These are phyloP conservation scores for Sternarchorhynchus goeldii DNA, from an alignment of 2,797 vertebrate genomes.

Conservation along the genomic window DNA sequence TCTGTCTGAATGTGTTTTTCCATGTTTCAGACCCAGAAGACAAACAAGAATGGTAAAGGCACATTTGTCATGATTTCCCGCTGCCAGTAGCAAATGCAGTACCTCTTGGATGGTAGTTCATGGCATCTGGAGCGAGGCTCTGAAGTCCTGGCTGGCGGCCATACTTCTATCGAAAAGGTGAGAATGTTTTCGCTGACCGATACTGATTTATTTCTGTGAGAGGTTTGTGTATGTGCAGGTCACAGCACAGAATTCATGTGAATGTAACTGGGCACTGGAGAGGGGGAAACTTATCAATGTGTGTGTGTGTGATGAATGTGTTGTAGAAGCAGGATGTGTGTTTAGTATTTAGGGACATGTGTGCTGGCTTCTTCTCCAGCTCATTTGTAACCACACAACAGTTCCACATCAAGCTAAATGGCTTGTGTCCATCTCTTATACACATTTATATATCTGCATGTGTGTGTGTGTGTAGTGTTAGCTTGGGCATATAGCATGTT, in stretches of 20 bases:
- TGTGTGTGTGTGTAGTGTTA: slow-evolving; percentile 18
- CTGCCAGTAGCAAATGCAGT: slow-evolving; percentile 69
- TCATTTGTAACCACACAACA: slow-evolving; percentile 70
- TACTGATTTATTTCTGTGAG: too few relatives aligned
- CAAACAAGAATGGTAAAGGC: slow-evolving; percentile 57
- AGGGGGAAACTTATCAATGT: too few relatives aligned
- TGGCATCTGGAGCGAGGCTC: too few relatives aligned
- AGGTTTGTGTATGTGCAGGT: slow-evolving; percentile 32
- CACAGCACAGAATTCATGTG: too few relatives aligned
- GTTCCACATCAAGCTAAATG: slow-evolving; percentile 72
- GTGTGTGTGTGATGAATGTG: slow-evolving; percentile 62
- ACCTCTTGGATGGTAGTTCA: slow-evolving; percentile 42
- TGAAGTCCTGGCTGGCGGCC: too few relatives aligned
- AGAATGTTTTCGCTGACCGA: slow-evolving; percentile 17
- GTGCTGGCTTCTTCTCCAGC: slow-evolving; percentile 62
- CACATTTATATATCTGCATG: slow-evolving; percentile 52
- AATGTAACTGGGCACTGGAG: too few relatives aligned
- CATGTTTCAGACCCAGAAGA: slow-evolving; percentile 60
- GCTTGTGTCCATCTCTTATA: slow-evolving; percentile 67
- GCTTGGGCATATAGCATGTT: background rate
- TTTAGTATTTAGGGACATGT: slow-evolving; percentile 59
- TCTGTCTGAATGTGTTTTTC: slow-evolving; percentile 40
- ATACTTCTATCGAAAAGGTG: slow-evolving; percentile 24
- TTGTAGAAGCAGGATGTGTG: slow-evolving; percentile 67
- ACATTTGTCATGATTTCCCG: slow-evolving; percentile 73